These are phyloP conservation scores for Pseudanteris insignis DNA, from an alignment of 2,888 invertebrate species.

Conservation along the genomic window DNA sequence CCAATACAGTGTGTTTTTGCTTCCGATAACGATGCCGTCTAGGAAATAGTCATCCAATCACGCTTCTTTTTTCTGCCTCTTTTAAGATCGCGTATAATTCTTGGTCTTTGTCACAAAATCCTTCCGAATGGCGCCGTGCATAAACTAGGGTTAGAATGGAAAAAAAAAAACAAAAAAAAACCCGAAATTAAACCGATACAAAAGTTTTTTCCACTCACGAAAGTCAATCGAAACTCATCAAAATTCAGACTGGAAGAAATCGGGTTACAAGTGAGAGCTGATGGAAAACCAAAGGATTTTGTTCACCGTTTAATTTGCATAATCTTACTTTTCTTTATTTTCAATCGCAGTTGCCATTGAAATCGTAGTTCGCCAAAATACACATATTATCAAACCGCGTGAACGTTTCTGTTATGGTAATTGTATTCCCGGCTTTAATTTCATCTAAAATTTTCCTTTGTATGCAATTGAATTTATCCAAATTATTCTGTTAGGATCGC, in stretches of 20 bases:
- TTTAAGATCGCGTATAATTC: conserved; percentile 9
- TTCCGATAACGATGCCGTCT: too few species aligned
- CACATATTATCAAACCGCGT: too few species aligned
- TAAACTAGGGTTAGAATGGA: too few species aligned
- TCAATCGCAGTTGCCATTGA: conserved; percentile 5
- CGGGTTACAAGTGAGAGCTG: not conserved
- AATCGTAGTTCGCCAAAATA: not conserved
- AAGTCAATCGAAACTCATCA: conserved; percentile 24
- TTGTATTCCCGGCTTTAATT: not conserved
- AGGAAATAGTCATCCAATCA: too few species aligned
- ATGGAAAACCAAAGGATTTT: conserved; percentile 20
- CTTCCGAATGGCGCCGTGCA: not conserved
- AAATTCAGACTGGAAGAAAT: conserved; percentile 12
- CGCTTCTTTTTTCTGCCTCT: too few species aligned
- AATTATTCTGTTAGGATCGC: too few species aligned
- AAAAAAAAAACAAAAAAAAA: conserved; percentile 5
- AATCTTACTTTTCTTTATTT: conserved; percentile 18
- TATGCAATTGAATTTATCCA: too few species aligned
- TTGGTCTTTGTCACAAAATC: conserved; percentile 5
- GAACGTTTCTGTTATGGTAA: not conserved
- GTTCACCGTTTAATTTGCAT: conserved; percentile 14
- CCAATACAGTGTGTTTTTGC: too few species aligned
- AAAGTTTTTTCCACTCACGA: conserved; percentile 7
- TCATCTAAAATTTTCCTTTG: not conserved
- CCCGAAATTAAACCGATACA: conserved; percentile 9